These are phyloP conservation scores for Gyrodactylus bullatarudis DNA, from an alignment of 1,140 invertebrate genomes.

Conservation along the genomic window DNA sequence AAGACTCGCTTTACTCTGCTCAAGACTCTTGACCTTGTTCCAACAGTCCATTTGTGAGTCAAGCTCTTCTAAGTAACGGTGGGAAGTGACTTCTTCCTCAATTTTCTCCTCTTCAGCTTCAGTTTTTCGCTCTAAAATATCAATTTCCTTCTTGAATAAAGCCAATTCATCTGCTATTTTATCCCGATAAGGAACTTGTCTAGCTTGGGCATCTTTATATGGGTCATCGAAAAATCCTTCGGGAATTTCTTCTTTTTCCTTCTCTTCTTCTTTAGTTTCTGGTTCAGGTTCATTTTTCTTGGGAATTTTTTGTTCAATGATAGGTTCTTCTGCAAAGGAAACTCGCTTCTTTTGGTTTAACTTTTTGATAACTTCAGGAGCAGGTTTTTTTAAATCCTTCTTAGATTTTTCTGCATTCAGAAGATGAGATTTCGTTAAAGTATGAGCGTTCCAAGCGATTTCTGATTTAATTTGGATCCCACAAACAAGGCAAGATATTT, in stretches of 20 bases:
- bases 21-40: neutral
- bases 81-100: neutral
- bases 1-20: neutral
- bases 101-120: neutral
- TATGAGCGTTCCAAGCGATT: neutral
- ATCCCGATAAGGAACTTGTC: constrained; percentile 1
- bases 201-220: neutral
- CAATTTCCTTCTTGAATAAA: neutral
- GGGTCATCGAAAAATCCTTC: constrained; percentile 5
- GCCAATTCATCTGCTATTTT: neutral
- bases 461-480: neutral
- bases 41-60: neutral
- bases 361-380: neutral
- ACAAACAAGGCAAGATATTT: neutral
- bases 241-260: neutral
- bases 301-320: neutral
- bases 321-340: neutral
- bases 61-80: neutral
- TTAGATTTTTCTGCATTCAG: neutral
- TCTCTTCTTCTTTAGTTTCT: neutral
- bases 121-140: neutral
- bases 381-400: neutral
- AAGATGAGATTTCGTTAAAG: neutral
- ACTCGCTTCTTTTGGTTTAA: neutral
- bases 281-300: neutral